Conservation (phyloP, 64 coral and sea anemone species). For the Dendrophyllia cribrosa region DNA sequence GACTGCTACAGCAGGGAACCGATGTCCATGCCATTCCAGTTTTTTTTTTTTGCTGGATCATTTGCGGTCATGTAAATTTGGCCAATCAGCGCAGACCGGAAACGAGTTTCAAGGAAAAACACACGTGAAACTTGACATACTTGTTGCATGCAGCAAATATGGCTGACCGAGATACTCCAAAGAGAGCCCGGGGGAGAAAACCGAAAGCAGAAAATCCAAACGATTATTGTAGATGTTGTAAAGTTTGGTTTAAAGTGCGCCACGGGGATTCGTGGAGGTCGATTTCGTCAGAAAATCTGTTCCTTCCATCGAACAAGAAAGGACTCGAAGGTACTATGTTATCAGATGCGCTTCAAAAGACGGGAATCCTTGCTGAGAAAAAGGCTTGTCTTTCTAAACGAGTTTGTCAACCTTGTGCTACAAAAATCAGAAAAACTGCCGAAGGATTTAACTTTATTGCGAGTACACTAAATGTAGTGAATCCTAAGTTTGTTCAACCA, state of each 20-base stretch:
- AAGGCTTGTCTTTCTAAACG: conserved; percentile 30
- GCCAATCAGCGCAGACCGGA: too few species aligned
- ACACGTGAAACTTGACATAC: too few species aligned
- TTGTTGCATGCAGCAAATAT: too few species aligned
- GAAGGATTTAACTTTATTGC: conserved; percentile 56
- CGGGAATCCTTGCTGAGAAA: conserved; percentile 19
- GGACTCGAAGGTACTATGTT: conserved; percentile 44
- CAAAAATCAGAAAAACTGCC: conserved; percentile 59
- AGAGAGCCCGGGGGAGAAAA: background rate
- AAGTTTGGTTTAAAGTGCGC: conserved; percentile 54
- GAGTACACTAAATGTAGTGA: conserved; percentile 1
- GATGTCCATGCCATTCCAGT: too few species aligned
- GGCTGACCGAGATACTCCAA: too few species aligned
- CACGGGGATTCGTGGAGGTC: conserved; percentile 53
- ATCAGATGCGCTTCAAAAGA: conserved; percentile 29
- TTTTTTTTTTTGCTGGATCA: too few species aligned
- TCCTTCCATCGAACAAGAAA: conserved; percentile 44
- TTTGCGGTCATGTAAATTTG: too few species aligned
- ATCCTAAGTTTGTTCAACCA: conserved; percentile 11
- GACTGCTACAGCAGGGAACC: too few species aligned
- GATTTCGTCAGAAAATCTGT: conserved; percentile 50
- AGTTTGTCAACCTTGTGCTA: conserved; percentile 68
- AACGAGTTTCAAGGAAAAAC: too few species aligned
- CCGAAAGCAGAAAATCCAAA: conserved; percentile 1
- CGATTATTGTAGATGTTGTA: conserved; percentile 67